A percentile compares a stretch with the other conserved stretches of the same genome.
Conservation (phyloP, 1,140 invertebrate genomes). For the Pogonomyrmex californicus region DNA sequence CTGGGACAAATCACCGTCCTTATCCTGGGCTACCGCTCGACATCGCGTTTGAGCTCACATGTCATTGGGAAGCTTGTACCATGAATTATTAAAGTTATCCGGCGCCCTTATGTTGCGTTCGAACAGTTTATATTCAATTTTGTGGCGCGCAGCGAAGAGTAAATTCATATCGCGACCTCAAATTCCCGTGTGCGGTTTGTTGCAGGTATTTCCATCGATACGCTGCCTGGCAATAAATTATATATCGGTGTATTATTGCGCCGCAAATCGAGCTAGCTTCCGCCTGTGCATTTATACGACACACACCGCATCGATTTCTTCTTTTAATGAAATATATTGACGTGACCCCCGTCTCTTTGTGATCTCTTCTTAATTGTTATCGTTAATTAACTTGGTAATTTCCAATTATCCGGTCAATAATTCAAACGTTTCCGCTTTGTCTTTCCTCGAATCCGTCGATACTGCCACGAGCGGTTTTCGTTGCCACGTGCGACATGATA, state of each 20-base stretch:
- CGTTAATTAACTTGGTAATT: constrained; percentile 7
- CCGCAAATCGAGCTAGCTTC: not conserved
- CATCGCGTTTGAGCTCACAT: constrained; percentile 28
- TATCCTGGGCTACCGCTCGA: constrained; percentile 5
- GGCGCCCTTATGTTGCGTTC: not conserved
- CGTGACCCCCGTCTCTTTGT: not conserved
- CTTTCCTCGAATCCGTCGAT: constrained; percentile 9
- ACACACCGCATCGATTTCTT: not conserved
- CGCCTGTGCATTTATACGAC: not conserved
- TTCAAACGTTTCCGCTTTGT: constrained; percentile 2
- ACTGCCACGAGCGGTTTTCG: not conserved
- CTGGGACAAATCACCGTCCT: constrained; percentile 64
- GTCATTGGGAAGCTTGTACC: not conserved
- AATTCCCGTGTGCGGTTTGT: not conserved
- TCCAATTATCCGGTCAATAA: not conserved
- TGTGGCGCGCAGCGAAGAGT: not conserved
- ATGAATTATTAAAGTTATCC: constrained; percentile 34
- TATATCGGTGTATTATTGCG: not conserved
- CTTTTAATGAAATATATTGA: not conserved
- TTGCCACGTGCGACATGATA: constrained; percentile 14
- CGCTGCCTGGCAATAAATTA: not conserved
- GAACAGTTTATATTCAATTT: constrained; percentile 42
- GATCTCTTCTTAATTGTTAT: not conserved
- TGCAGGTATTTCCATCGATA: not conserved
- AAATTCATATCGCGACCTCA: not conserved